Evolutionary conservation across 2,888 invertebrate species (phyloP), one percentile per base, ranked within the genome.

Genomic region (Orchesellides sinensis): DNA sequence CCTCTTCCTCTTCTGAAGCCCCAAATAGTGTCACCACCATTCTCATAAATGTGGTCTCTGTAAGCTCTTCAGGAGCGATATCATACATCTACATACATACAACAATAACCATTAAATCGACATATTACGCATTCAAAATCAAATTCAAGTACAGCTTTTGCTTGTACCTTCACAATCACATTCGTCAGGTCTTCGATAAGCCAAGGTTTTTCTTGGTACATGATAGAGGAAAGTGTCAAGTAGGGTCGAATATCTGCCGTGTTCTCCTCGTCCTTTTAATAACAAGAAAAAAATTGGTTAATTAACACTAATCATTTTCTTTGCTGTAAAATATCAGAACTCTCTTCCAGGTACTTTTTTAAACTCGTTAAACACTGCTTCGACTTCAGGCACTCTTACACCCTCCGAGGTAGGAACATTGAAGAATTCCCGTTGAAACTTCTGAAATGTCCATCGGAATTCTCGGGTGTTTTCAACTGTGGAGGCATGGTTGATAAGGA

Each of bases 161-260:
- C 17, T 3, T n/a, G 68, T 54, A 81, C 80, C 52, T 63, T 17
- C 25, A 32, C 70, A 4, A 66, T 25, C 35, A 10, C 56, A 1
- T 45, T 47, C 4, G 59, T 49, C 2, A 80, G 19, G 19, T 66
- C 66, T 10, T 47, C 17, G 12, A 54, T 5, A n/a, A 21, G 3
- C 25, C 35, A 32, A 0, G 17, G 47, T 29, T 47, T 63, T 4
- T 81, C 78, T 1, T 83, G 81, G 75, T 83, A 82, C 21, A 88
- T 47, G n/a, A 87, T 52, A n/a, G 72, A 75, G 1, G 84, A 70
- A 14, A 86, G 81, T 1, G 87, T 49, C 14, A 97, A 90, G 90
- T 96, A 97, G 89, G 96, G 96, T 82, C 95, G 93, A 89, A 96
- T 93, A 90, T 95, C 94, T 83, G 96, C 93, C 4, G 2, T 52